These are phyloP conservation scores for Monoplex corrugatus DNA, from an alignment of 2,888 invertebrate species.

Conservation along the genomic window DNA sequence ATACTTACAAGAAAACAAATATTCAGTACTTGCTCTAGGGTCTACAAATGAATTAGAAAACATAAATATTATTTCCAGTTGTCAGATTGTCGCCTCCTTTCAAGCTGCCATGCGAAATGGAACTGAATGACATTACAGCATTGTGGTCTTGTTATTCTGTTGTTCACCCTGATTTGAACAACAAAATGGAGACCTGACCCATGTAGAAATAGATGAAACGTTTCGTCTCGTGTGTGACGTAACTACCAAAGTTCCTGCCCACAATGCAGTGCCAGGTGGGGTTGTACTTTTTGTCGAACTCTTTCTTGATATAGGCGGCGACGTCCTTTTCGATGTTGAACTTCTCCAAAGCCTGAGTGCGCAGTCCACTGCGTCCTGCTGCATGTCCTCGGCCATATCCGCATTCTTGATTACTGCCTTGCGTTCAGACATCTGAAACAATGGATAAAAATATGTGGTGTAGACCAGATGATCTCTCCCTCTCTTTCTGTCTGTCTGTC, in stretches of 20 bases:
- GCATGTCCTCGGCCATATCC: slow-evolving; percentile 99
- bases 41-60: too few species aligned
- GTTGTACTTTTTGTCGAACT: slow-evolving; percentile 99
- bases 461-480: too few species aligned
- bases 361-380: slow-evolving; percentile 99
- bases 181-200: slow-evolving; percentile 98
- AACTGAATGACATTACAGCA: too few species aligned
- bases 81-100: too few species aligned
- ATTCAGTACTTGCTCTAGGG: too few species aligned
- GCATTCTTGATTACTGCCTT: slow-evolving; percentile 99
- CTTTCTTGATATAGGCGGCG: slow-evolving; percentile 99
- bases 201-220: slow-evolving; percentile 99
- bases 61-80: too few species aligned
- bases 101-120: too few species aligned
- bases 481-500: too few species aligned
- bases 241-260: slow-evolving; percentile 97
- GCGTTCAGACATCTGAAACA: slow-evolving; percentile 68
- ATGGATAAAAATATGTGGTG: too few species aligned
- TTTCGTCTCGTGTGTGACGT: slow-evolving; percentile 90
- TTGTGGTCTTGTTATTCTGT: too few species aligned
- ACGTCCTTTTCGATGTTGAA: slow-evolving; percentile 99
- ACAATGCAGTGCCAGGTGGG: slow-evolving; percentile 99
- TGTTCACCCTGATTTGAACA: slow-evolving; percentile 96
- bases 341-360: slow-evolving; percentile 99
- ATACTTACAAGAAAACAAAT: too few species aligned